phyloP scores from a whole-genome alignment of 92 coral and sea anemone genomes.

The Phenganax stokvisi region DNA sequence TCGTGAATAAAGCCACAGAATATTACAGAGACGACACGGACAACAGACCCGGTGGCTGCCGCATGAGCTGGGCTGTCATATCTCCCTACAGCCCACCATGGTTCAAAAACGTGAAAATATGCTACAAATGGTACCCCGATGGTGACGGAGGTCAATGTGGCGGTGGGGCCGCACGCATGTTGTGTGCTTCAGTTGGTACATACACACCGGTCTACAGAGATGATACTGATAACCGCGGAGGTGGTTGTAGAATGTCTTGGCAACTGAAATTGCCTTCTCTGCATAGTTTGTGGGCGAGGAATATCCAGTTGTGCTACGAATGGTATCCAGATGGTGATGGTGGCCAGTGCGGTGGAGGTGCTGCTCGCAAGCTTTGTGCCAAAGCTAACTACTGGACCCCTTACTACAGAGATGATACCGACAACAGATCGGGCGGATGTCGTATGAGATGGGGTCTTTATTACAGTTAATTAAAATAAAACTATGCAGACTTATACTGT shows the following conservation, averaged over 20 bases:
- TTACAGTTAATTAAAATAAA: background rate
- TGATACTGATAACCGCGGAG: slow-evolving; percentile 61
- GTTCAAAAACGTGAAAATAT: slow-evolving; percentile 21
- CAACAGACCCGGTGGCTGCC: slow-evolving; percentile 24
- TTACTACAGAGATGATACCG: slow-evolving; percentile 35
- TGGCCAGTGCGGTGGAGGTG: slow-evolving; percentile 24
- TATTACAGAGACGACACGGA: slow-evolving; percentile 36
- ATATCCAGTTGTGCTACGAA: slow-evolving; percentile 19
- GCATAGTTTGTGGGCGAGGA: background rate
- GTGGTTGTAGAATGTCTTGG: slow-evolving; percentile 58
- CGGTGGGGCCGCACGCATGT: slow-evolving; percentile 23
- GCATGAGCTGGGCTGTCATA: slow-evolving; percentile 28
- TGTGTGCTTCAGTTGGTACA: slow-evolving; percentile 16
- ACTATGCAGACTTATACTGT: background rate
- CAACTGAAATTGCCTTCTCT: slow-evolving; percentile 34
- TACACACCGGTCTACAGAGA: slow-evolving; percentile 53
- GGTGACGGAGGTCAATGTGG: slow-evolving; percentile 42
- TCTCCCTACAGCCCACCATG: slow-evolving; percentile 24
- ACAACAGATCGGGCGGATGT: slow-evolving; percentile 25
- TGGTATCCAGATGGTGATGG: slow-evolving; percentile 29
- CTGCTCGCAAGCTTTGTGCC: slow-evolving; percentile 30
- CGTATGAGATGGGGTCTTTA: slow-evolving; percentile 37
- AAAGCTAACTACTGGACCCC: slow-evolving; percentile 45
- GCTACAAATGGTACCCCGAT: slow-evolving; percentile 36
- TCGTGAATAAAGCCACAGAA: slow-evolving; percentile 11